Base-by-base conservation (phyloP, 1,140 invertebrate species). In the Pogonus chalceus region DNA sequence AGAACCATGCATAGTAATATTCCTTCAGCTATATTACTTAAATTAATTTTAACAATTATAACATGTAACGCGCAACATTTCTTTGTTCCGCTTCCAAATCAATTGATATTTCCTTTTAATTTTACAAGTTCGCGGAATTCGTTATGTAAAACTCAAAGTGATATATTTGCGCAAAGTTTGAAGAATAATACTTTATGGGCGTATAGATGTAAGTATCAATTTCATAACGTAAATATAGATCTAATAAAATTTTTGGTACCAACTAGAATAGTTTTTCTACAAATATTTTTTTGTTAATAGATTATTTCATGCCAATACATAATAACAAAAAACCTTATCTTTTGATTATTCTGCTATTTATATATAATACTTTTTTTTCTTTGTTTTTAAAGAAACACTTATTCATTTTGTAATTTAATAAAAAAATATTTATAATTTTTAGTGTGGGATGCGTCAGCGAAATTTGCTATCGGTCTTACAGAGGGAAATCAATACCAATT, bases 361-460 rank as follows among this genome's bases (percentile, higher is more conserved):
- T 12, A 18, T 3, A 43, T 18, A 43, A 43, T 43, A 43, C 18
- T 10, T 43, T 43, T 7, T 43, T 12, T 43, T 12, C 37, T 12
- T 18, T 18, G 9, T 16, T 31, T 31, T 4, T 31, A 31, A 31
- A 31, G 14, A 43, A 43, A 16, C 4, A 43, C 18, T 10, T 4
- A 43, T 43, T 4, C 4, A 18, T 43, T 43, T 43, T 18, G 7
- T 43, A 43, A 43, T 10, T 43, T 10, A 12, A 43, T 43, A 10
- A 18, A 12, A 31, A 4, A 31, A 7, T 31, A 4, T 31, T 7
- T 31, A 7, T 31, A 14, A 43, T 43, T 43, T 43, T 43, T 16
- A 43, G 37, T 43, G 18, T 43, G 37, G 37, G 37, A 43, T 43
- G 37, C 37, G 37, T 43, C 37, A 4, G 37, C 37, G 4, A 43